Evolutionary conservation across 2,113 vertebrate species (phyloP), one percentile per base, ranked within the genome.

Genomic region (Nymphicus hollandicus): DNA sequence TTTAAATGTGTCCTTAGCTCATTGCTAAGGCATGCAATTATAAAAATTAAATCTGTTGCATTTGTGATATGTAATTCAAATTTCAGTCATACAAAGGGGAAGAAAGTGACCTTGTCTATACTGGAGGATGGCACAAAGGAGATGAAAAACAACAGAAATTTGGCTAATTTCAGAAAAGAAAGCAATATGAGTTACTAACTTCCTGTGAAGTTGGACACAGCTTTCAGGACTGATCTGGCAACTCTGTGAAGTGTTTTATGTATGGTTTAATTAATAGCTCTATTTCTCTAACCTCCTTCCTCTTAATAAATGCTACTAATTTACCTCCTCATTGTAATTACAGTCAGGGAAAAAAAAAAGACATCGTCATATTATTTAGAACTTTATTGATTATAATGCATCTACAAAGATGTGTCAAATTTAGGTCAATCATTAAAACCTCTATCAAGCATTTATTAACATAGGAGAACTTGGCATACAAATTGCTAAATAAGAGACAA

Each of bases 401-500:
- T 22, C n/a, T 69, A 41, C 29, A 46, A 10, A 52, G 23, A 7
- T 49, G 5, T 74, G 33, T 49, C 50, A 39, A 72, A 80, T 64
- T 81, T 35, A 77, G 43, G 43, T 46, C 60, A 81, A 50, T 63
- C 25, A 43, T 33, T 82, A 83, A 65, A 88, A 86, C 33, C 64
- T 68, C 44, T 44, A 58, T 53, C 41, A 23, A 80, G 37, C n/a
- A 77, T 53, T 88, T 89, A 68, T 79, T 82, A 77, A 41, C 52
- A 28, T 10, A 19, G 7, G n/a, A 70, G 29, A 82, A 41, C 7
- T 72, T 65, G 63, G 41, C 0, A 0, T 49, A 66, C 16, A 61
- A 81, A 83, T 53, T 81, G 46, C 49, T 65, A 0, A 20, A 63
- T 64, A 46, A 66, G 39, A 92, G 69, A 61, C 8, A 66, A 74